Evolutionary conservation across 2,888 invertebrate species (phyloP), one percentile per base, ranked within the genome.

Genomic region (Arenicola marina): DNA sequence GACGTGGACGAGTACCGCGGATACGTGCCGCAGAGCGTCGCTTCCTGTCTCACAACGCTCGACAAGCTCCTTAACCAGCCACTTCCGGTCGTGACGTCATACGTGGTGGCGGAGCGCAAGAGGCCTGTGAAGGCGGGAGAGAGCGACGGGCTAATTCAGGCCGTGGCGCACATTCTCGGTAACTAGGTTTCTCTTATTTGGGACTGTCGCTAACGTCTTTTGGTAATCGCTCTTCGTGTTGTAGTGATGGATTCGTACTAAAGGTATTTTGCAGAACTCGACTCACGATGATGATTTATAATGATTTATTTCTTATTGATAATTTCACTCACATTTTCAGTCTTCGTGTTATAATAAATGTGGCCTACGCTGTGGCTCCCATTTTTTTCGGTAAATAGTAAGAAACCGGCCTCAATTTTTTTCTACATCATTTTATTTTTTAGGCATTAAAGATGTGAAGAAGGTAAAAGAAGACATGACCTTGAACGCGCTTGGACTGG

Each of bases 401-500:
- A n/a, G n/a, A n/a, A n/a, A n/a, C 11, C 18, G 43, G 18, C 11
- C 11, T 11, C 43, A 15, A 18, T 38, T 15, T 38, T 15, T 38
- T 15, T 18, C 11, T 38, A 15, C 11, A 18, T 11, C 43, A 38
- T 18, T 15, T 29, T 53, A 28, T 21, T 15, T 24, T 43, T 18
- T 81, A 87, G 92, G 93, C 65, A 89, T 98, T 76, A 93, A 95
- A 83, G 95, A 98, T 77, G 86, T 89, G 0, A 89, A 88, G 72
- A 90, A 91, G 66, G 87, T 96, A 33, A 89, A 92, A 66, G 87
- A 89, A 48, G 87, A 88, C 32, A 88, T 91, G 3, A 91, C 90
- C 46, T 86, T 99, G 53, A 93, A 94, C 32, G 98, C 98, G 83
- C 88, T 99, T 46, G 98, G 98, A 66, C 93, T 99, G 90, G 98